Evolutionary conservation across 1,140 invertebrate species (phyloP).

Genomic region (Lasioglossum albipes): DNA sequence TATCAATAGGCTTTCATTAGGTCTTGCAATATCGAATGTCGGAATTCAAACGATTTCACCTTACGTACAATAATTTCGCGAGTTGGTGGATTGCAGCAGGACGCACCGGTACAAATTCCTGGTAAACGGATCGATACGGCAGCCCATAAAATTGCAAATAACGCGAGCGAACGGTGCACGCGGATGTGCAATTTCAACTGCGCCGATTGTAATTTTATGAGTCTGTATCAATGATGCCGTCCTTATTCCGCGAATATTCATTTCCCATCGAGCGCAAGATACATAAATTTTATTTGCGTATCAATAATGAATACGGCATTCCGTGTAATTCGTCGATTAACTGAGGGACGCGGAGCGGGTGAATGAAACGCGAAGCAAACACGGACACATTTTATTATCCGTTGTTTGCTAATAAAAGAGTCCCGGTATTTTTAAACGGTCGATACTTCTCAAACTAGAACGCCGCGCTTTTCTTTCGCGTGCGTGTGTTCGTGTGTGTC

Average conservation of each 20-base stretch:
- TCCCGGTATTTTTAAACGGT: background rate
- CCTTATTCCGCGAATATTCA: constrained; percentile 13
- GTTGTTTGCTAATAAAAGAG: background rate
- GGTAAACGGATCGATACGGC: constrained; percentile 9
- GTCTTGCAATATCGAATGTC: too few species aligned
- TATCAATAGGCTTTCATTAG: too few species aligned
- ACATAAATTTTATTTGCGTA: constrained; percentile 17
- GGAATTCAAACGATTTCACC: too few species aligned
- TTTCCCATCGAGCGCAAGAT: background rate
- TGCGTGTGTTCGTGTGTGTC: too few species aligned
- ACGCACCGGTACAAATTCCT: background rate
- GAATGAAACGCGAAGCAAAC: background rate
- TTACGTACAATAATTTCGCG: constrained; percentile 7
- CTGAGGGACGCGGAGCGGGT: background rate
- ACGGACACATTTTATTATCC: background rate
- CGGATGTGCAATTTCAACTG: constrained; percentile 21
- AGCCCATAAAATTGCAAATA: constrained; percentile 20
- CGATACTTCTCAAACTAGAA: background rate
- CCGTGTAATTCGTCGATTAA: constrained; percentile 17
- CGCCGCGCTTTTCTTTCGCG: background rate
- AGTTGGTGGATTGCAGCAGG: background rate
- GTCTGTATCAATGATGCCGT: background rate
- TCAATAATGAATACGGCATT: constrained; percentile 2
- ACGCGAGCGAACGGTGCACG: background rate
- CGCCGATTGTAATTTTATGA: constrained; percentile 31